Conservation (phyloP, 2,888 invertebrate species). For the Euphydryas editha region DNA sequence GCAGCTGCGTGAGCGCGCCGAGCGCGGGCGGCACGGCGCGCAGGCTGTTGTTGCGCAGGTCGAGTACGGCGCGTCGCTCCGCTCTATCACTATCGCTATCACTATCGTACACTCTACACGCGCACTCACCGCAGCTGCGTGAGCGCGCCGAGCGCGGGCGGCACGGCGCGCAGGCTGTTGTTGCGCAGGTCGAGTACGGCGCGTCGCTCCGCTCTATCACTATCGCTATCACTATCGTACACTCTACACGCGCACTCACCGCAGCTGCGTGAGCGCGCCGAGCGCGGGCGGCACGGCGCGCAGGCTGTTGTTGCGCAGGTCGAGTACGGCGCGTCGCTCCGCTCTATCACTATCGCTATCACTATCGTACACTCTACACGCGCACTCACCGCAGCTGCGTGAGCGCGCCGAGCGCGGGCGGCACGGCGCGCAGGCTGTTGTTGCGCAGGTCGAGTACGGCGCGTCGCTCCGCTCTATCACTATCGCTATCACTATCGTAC, state of each 20-base stretch:
- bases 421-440: too few relatives aligned
- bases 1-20: neutral
- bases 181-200: too few relatives aligned
- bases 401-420: neutral
- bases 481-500: neutral
- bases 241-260: neutral
- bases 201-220: too few relatives aligned
- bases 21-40: neutral
- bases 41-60: too few relatives aligned
- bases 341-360: too few relatives aligned
- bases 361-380: neutral
- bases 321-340: too few relatives aligned
- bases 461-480: too few relatives aligned
- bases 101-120: neutral
- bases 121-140: neutral
- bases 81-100: too few relatives aligned
- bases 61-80: too few relatives aligned
- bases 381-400: neutral
- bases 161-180: too few relatives aligned
- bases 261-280: neutral
- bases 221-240: neutral
- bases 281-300: neutral
- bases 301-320: too few relatives aligned
- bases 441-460: too few relatives aligned
- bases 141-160: neutral